A percentile compares a stretch with the other conserved stretches of the same genome.
Conservation (phyloP, 53 echinoderm and acorn worm species). For the Actinopyga echinites region DNA sequence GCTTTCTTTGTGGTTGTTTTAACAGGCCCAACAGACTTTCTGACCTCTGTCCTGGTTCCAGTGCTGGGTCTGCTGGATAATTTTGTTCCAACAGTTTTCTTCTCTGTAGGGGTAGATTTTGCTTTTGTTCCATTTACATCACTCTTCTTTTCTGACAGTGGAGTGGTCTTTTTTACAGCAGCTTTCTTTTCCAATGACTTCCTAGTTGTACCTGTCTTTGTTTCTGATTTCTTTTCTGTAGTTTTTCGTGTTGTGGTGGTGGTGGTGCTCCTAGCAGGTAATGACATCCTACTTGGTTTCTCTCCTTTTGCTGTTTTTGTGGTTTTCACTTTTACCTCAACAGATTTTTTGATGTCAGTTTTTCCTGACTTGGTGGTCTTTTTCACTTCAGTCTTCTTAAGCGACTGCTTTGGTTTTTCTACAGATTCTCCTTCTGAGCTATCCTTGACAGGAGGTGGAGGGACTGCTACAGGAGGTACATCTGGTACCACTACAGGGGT, state of each 20-base stretch:
- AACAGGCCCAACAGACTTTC: slow-evolving; percentile 13
- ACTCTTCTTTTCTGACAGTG: slow-evolving; percentile 38
- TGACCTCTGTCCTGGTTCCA: slow-evolving; percentile 46
- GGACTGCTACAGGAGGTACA: neutral
- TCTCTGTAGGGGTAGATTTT: slow-evolving; percentile 33
- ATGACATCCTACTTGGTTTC: slow-evolving; percentile 17
- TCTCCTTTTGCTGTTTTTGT: slow-evolving; percentile 42
- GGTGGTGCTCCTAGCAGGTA: slow-evolving; percentile 27
- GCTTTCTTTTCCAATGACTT: slow-evolving; percentile 54
- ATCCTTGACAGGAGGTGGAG: slow-evolving; percentile 38
- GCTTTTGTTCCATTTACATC: neutral
- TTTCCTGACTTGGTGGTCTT: slow-evolving; percentile 47
- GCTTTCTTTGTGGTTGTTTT: slow-evolving; percentile 67
- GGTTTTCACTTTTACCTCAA: slow-evolving; percentile 41
- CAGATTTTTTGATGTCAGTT: slow-evolving; percentile 43
- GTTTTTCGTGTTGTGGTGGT: slow-evolving; percentile 3
- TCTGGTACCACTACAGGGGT: neutral
- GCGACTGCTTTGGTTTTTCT: slow-evolving; percentile 27
- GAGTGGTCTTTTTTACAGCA: slow-evolving; percentile 41
- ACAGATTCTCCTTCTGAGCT: slow-evolving; percentile 23
- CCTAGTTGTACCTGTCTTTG: slow-evolving; percentile 19
- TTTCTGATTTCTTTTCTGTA: slow-evolving; percentile 56
- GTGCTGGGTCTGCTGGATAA: slow-evolving; percentile 45
- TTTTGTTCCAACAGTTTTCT: slow-evolving; percentile 35
- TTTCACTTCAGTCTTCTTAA: slow-evolving; percentile 12